Evolutionary conservation across 2,113 vertebrate genomes (phyloP), one percentile per base, ranked within the genome.

Genomic region (Mustela lutreola): DNA sequence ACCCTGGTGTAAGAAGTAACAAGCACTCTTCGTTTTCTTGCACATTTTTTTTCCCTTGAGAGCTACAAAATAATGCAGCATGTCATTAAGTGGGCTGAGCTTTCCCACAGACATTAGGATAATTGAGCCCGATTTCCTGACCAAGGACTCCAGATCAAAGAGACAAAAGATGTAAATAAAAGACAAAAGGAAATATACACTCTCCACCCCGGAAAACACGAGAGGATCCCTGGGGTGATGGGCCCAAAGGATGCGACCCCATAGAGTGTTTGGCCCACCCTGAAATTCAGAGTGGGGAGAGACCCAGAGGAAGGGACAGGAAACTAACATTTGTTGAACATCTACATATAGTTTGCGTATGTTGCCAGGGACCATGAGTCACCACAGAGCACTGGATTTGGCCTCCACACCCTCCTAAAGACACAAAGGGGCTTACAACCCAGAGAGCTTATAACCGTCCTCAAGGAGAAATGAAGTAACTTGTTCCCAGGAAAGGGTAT

Each of bases 91-190:
- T 75, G 67, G 95, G 83, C n/a, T 83, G 87, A 89, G 65, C 91
- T 93, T 96, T 96, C 89, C 85, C 96, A 97, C 6, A 89, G 70
- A 93, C 11, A 2, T 91, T 87, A 94, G 76, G 71, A 75, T 81
- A 93, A 96, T 26, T 88, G 90, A 93, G 79, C 33, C 63, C 78
- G 63, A 50, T 86, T 62, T 93, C 82, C 73, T 71, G 58, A 91
- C 50, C 89, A 87, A 93, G 83, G 76, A 73, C 36, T 93, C 65
- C 39, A 93, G 60, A 94, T 79, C 67, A 95, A 73, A 97, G 82
- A 89, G 62, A 95, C 56, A 80, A 70, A 70, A 96, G 70, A 67
- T 39, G 5, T 94, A 94, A 93, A 91, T 92, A 95, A 94, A 80
- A 60, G 31, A 80, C 58, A 79, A 78, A 71, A 76, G 45, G 85